phyloP scores from a whole-genome alignment of 2,797 vertebrate genomes.

The Podargus strigoides region DNA sequence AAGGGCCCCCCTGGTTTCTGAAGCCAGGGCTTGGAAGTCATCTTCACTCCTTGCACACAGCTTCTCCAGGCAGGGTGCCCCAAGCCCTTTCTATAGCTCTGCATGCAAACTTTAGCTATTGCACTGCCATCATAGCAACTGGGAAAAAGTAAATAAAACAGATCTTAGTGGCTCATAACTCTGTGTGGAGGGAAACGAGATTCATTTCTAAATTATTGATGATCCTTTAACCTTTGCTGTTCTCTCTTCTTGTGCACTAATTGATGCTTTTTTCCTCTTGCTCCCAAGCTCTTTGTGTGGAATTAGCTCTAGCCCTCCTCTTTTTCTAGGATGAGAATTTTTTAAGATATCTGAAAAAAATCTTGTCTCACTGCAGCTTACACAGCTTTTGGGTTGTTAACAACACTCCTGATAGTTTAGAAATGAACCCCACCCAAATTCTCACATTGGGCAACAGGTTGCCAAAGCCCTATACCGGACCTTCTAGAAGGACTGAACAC shows the following conservation, averaged over 20 bases:
- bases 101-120: not conserved
- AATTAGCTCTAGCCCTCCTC: not conserved
- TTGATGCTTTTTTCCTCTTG: accelerated
- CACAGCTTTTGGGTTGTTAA: not conserved
- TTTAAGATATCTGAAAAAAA: not conserved
- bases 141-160: not conserved
- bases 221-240: not conserved
- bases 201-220: not conserved
- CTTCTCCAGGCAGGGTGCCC: not conserved
- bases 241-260: not conserved
- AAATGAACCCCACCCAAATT: not conserved
- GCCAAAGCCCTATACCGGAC: not conserved
- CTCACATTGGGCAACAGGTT: accelerated
- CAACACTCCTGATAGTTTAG: not conserved
- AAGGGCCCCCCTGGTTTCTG: not conserved
- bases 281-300: not conserved
- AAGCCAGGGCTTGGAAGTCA: not conserved
- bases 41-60: not conserved
- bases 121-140: not conserved
- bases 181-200: not conserved
- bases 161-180: accelerated
- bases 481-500: not conserved
- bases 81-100: not conserved
- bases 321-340: not conserved
- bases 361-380: not conserved